Conservation (phyloP, 2,888 invertebrate genomes). For the Pomacea canaliculata region DNA sequence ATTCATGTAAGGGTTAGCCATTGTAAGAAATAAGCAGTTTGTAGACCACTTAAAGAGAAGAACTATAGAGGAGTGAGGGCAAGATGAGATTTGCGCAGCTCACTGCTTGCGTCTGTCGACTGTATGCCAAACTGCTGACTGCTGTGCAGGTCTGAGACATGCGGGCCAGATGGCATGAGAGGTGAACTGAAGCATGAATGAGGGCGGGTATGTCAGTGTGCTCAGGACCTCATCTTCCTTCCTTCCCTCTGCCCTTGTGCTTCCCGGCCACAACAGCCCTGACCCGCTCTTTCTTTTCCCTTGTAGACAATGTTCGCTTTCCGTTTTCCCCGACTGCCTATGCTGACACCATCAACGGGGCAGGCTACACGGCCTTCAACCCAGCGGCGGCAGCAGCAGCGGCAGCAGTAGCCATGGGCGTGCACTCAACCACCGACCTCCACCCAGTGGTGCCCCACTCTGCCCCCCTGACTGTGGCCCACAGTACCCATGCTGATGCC, state of each 20-base stretch:
- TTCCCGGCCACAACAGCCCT: not conserved
- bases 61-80: too few species aligned
- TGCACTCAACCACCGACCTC: conserved; percentile 62
- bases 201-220: conserved; percentile 2
- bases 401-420: conserved; percentile 52
- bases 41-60: not conserved
- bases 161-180: conserved; percentile 8
- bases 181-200: conserved; percentile 18
- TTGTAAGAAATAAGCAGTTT: not conserved
- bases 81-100: too few species aligned
- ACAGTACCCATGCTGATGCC: conserved; percentile 59
- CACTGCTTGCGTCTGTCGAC: not conserved
- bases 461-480: conserved; percentile 58
- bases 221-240: not conserved
- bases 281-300: conserved; percentile 10
- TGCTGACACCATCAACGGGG: conserved; percentile 61
- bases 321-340: conserved; percentile 46
- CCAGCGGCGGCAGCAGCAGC: conserved; percentile 57
- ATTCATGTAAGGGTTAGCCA: too few species aligned
- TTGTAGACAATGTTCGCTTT: conserved; percentile 18
- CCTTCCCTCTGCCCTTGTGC: not conserved
- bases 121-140: conserved; percentile 13
- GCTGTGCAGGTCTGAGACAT: conserved; percentile 16
- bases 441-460: conserved; percentile 57
- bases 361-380: conserved; percentile 55